A percentile compares a stretch with the other conserved stretches of the same genome.
phyloP scores from a whole-genome alignment of 2,888 invertebrate species.

The Oxycera nigricornis region DNA sequence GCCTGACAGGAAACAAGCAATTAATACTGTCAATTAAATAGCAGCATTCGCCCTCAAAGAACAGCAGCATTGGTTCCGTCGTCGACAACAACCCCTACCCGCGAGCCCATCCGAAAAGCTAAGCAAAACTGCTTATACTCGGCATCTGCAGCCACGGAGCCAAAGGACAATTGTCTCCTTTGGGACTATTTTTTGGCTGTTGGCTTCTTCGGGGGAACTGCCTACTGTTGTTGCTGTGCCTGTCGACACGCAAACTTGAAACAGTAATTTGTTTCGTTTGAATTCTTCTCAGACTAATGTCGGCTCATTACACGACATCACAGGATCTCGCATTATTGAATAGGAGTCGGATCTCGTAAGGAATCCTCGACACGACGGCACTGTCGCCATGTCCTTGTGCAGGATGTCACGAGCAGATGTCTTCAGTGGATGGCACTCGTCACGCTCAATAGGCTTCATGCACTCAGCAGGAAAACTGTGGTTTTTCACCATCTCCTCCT shows the following conservation, averaged over 20 bases:
- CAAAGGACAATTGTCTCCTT: conserved; percentile 1
- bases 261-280: conserved; percentile 42
- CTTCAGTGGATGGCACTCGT: conserved; percentile 34
- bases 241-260: conserved; percentile 34
- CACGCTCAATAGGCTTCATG: conserved; percentile 28
- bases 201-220: not conserved
- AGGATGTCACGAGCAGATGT: conserved; percentile 44
- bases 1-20: conserved; percentile 47
- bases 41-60: conserved; percentile 42
- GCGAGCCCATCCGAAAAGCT: conserved; percentile 20
- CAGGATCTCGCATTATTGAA: conserved; percentile 34
- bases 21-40: conserved; percentile 47
- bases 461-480: not conserved
- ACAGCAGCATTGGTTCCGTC: conserved; percentile 8
- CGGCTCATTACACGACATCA: conserved; percentile 44
- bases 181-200: not conserved
- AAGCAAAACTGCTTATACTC: not conserved
- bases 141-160: not conserved
- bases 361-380: not conserved
- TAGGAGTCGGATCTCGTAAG: conserved; percentile 30
- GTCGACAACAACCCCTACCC: not conserved
- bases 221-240: not conserved
- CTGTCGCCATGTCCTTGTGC: not conserved
- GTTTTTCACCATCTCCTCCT: not conserved
- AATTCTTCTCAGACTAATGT: conserved; percentile 42